A percentile compares a stretch with the other conserved stretches of the same genome.
Conservation (phyloP, 2,113 vertebrate species). For the Mustela nigripes region DNA sequence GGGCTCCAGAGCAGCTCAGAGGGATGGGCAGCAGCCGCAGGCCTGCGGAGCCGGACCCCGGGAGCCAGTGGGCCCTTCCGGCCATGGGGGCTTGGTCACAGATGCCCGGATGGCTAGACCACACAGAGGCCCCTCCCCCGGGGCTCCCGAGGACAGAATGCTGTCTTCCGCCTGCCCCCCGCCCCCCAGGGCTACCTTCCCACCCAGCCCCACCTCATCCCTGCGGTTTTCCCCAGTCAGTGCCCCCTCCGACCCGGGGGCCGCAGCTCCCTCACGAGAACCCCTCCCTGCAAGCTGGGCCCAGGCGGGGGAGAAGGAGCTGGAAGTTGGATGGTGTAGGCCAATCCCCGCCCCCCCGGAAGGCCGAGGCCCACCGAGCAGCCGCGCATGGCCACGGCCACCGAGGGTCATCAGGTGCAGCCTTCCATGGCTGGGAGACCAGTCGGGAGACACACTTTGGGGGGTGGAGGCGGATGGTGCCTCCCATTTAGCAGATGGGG, state of each 20-base stretch:
- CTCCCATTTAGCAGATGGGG: background rate
- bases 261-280: background rate
- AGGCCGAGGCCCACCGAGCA: background rate
- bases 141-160: background rate
- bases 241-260: fast-evolving
- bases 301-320: background rate
- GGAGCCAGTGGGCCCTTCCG: background rate
- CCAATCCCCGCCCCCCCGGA: background rate
- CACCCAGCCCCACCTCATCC: background rate
- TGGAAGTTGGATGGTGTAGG: background rate
- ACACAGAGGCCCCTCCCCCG: background rate
- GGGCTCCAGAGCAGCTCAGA: too few relatives aligned
- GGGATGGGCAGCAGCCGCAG: background rate
- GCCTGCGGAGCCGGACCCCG: background rate
- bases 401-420: fast-evolving
- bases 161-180: fast-evolving
- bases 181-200: background rate
- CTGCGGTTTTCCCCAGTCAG: background rate
- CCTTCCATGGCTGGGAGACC: fast-evolving
- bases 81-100: background rate
- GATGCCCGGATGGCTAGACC: background rate
- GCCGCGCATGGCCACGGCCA: background rate
- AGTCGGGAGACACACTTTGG: background rate
- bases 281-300: background rate
- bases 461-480: too few relatives aligned